phyloP scores from a whole-genome alignment of 2,888 invertebrate species.

The Cantharis flavilabris region DNA sequence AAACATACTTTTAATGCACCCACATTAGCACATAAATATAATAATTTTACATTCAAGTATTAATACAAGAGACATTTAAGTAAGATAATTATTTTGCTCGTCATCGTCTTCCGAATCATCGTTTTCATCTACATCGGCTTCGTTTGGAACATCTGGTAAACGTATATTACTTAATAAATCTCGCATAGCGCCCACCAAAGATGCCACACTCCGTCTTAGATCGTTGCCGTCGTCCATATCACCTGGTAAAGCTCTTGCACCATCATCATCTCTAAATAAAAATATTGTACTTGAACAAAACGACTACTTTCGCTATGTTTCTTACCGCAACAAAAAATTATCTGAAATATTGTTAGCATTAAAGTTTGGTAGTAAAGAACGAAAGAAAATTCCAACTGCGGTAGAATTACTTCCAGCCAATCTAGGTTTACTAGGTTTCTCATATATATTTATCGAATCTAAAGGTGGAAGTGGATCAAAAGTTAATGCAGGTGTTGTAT shows the following conservation, averaged over 20 bases:
- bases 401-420: conserved; percentile 41
- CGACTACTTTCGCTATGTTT: background rate
- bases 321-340: conserved; percentile 17
- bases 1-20: background rate
- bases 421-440: conserved; percentile 55
- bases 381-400: conserved; percentile 66
- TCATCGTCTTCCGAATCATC: conserved; percentile 59
- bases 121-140: conserved; percentile 58
- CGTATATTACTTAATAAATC: conserved; percentile 71
- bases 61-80: conserved; percentile 33
- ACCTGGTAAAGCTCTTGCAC: conserved; percentile 38
- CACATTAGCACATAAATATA: conserved; percentile 13
- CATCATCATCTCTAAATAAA: conserved; percentile 36
- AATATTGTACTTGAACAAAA: background rate
- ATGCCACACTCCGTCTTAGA: conserved; percentile 67
- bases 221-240: conserved; percentile 53
- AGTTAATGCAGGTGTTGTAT: conserved; percentile 64
- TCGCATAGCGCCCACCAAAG: conserved; percentile 73
- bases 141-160: conserved; percentile 61
- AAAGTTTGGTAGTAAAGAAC: conserved; percentile 73
- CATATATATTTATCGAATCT: conserved; percentile 75
- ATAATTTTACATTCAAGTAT: conserved; percentile 11
- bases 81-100: conserved; percentile 57
- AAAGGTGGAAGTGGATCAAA: conserved; percentile 80
- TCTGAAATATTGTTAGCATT: conserved; percentile 50